phyloP scores from a whole-genome alignment of 1,140 invertebrate species.

The Diprion similis region DNA sequence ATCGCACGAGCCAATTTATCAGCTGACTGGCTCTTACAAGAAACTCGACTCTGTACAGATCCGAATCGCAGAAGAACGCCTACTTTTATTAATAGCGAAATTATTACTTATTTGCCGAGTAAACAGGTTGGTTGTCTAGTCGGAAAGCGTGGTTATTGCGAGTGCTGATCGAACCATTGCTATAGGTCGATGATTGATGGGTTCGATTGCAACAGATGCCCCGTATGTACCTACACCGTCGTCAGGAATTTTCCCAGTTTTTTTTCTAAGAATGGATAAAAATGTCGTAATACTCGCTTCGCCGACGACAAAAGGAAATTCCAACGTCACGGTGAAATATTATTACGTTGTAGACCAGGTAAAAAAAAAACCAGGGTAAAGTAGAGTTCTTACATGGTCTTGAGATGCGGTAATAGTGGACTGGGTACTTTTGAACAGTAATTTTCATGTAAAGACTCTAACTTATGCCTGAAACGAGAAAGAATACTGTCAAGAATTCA shows the following conservation, averaged over 20 bases:
- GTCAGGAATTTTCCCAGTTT: slow-evolving; percentile 34
- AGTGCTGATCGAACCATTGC: slow-evolving; percentile 10
- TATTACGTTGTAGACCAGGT: slow-evolving; percentile 38
- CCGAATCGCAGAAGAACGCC: slow-evolving; percentile 46
- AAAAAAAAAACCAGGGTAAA: background rate
- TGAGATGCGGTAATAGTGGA: too few species aligned
- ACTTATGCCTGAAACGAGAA: too few species aligned
- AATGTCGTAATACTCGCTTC: slow-evolving; percentile 35
- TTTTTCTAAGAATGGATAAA: slow-evolving; percentile 29
- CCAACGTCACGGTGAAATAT: slow-evolving; percentile 41
- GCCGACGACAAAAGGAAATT: slow-evolving; percentile 26
- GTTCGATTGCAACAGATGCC: slow-evolving; percentile 24
- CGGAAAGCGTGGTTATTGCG: slow-evolving; percentile 30
- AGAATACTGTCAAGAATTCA: too few species aligned
- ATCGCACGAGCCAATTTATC: slow-evolving; percentile 7
- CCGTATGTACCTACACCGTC: slow-evolving; percentile 13
- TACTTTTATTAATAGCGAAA: slow-evolving; percentile 54
- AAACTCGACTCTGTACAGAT: slow-evolving; percentile 38
- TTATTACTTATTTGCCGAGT: slow-evolving; percentile 42
- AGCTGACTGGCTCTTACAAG: background rate
- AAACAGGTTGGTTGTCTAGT: slow-evolving; percentile 49
- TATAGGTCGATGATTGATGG: slow-evolving; percentile 34
- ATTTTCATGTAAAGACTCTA: too few species aligned
- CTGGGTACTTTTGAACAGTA: too few species aligned
- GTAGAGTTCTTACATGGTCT: background rate